Conservation (phyloP, 2,888 invertebrate genomes). For the Poecilobothrus nobilitatus region DNA sequence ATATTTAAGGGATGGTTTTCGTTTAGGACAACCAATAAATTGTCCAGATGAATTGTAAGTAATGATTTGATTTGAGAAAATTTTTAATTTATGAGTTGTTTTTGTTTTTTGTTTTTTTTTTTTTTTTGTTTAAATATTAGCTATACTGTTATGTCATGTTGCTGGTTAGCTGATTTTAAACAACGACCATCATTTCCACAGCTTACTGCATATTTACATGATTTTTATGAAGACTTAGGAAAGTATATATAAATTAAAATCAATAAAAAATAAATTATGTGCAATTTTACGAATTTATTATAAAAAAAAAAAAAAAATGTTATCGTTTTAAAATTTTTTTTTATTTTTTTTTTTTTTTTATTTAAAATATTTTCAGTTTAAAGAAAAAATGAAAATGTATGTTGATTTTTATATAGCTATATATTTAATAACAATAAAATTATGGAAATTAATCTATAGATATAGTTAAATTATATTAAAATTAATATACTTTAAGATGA, state of each 20-base stretch:
- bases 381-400: too few relatives aligned
- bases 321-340: not conserved
- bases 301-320: too few relatives aligned
- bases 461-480: too few relatives aligned
- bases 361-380: too few relatives aligned
- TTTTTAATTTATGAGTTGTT: not conserved
- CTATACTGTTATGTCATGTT: constrained; percentile 54
- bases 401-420: too few relatives aligned
- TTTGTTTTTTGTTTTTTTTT: too few relatives aligned
- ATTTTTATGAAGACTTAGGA: constrained; percentile 51
- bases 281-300: not conserved
- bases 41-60: constrained; percentile 91
- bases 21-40: constrained; percentile 84
- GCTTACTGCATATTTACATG: constrained; percentile 52
- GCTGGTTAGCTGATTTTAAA: constrained; percentile 50
- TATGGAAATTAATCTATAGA: too few relatives aligned
- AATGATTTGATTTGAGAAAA: not conserved
- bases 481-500: too few relatives aligned
- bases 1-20: constrained; percentile 78
- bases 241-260: constrained; percentile 44
- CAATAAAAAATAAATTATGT: not conserved
- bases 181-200: constrained; percentile 54
- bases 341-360: not conserved
- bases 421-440: too few relatives aligned
- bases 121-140: constrained; percentile 29